Conservation (phyloP, 2,113 vertebrate species). For the Podarcis muralis region DNA sequence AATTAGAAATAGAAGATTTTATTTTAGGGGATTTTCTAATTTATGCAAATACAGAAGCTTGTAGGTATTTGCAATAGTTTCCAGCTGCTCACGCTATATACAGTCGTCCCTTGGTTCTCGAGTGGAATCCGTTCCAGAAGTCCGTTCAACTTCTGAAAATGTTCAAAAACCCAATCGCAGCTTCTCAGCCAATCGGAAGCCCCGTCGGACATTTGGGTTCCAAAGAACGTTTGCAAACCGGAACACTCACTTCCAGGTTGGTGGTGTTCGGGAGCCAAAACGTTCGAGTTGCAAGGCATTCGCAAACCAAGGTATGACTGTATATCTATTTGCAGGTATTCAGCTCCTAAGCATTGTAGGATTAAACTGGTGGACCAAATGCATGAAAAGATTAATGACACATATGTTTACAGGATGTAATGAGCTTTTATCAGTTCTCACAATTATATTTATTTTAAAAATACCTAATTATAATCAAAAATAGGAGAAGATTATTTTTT, state of each 20-base stretch:
- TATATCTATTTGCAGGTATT: conserved; percentile 12
- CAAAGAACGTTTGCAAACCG: no score
- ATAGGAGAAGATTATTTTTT: background rate
- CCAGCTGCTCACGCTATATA: conserved; percentile 17
- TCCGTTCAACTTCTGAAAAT: no score
- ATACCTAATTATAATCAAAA: background rate
- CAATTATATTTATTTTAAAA: background rate
- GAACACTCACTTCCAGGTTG: no score
- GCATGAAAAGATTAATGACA: conserved; percentile 9
- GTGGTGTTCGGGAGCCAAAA: no score
- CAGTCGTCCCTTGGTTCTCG: background rate
- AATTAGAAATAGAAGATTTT: background rate
- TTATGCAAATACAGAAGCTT: conserved; percentile 3
- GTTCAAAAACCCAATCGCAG: no score
- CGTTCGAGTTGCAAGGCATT: no score
- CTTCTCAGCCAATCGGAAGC: no score
- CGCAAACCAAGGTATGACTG: no score
- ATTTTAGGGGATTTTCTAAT: background rate
- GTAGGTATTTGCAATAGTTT: background rate
- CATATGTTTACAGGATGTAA: background rate
- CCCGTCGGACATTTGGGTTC: no score
- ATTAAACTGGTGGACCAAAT: conserved; percentile 2
- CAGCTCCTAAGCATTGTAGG: conserved; percentile 5
- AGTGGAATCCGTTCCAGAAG: no score
- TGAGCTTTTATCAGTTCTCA: background rate